Base-by-base conservation (phyloP, 2,888 invertebrate genomes). In the Catotricha subobsoleta region DNA sequence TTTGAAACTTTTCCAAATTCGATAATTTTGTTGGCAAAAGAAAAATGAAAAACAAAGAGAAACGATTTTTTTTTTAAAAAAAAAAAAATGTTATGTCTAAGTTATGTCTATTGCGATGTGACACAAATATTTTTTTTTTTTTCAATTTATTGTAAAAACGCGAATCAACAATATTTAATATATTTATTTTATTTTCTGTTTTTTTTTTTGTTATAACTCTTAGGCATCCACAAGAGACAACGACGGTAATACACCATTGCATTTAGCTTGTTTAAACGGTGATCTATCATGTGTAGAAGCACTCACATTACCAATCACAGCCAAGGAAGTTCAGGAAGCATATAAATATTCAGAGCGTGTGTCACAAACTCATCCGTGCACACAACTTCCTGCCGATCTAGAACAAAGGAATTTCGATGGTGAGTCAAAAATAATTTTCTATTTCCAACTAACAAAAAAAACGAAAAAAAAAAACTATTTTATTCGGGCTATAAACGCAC, bases 331-430 rank as follows among this genome's bases (percentile, higher is more conserved):
- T 13, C 52, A 60, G 46, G 59, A 60, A 51, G 57, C 60, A 47
- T 10, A 47, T 58, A 38, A 44, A 46, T 55, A 47, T 61, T 48
- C 50, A 59, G 50, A 37, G 23, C 21, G 30, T 21, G 21, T 60
- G 53, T 48, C 58, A 52, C 49, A 64, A 54, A 60, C 62, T 49
- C 60, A 59, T 44, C 56, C 49, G 50, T 51, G 10, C 16, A n/a
- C 42, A 48, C 23, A 38, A n/a, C 64, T 59, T 50, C 73, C 66
- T 49, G 74, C 67, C 50, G 69, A 74, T 53, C 67, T 88, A 50
- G 79, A 88, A 58, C 78, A 81, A 58, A 76, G 76, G 62, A 88
- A 90, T 59, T 86, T 82, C 60, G 74, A 79, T 60, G 88, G 88
- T 88, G 58, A 76, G 77, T 67, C 13, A 7, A 12, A 23, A 16